Percentiles rank a stretch among this genome's conserved stretches.
Evolutionary conservation across 2,797 vertebrate genomes (phyloP).

Genomic region (Lepus oiostolus): DNA sequence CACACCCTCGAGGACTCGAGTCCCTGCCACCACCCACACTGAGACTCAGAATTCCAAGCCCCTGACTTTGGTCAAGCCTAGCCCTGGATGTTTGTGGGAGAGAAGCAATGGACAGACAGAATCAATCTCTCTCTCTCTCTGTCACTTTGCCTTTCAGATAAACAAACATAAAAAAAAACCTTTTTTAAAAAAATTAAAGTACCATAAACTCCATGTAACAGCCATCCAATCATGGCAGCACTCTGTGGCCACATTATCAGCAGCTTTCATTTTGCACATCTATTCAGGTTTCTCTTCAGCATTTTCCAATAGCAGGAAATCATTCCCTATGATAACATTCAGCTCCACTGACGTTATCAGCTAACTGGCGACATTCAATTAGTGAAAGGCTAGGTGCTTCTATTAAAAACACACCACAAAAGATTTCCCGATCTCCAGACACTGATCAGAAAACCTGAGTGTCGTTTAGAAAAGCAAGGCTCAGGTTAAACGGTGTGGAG

Average conservation of each 20-base stretch:
- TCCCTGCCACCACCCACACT: too few relatives aligned
- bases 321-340: constrained; percentile 81
- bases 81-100: too few relatives aligned
- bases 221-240: constrained; percentile 78
- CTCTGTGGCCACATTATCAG: constrained; percentile 80
- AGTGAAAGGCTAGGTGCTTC: constrained; percentile 73
- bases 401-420: constrained; percentile 70
- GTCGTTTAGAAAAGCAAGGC: constrained; percentile 51
- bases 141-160: too few relatives aligned
- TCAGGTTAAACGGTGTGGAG: not conserved
- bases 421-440: constrained; percentile 68
- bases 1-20: too few relatives aligned
- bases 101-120: too few relatives aligned
- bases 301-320: constrained; percentile 83
- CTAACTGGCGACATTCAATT: constrained; percentile 81
- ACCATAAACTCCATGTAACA: constrained; percentile 78
- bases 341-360: constrained; percentile 82
- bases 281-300: constrained; percentile 74
- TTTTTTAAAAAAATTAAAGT: constrained; percentile 69
- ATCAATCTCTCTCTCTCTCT: too few relatives aligned
- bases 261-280: constrained; percentile 81
- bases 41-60: too few relatives aligned
- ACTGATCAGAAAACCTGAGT: constrained; percentile 62
- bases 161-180: too few relatives aligned
- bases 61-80: too few relatives aligned